Evolutionary conservation across 2,113 vertebrate species (phyloP).

Genomic region (Ciconia maguari): DNA sequence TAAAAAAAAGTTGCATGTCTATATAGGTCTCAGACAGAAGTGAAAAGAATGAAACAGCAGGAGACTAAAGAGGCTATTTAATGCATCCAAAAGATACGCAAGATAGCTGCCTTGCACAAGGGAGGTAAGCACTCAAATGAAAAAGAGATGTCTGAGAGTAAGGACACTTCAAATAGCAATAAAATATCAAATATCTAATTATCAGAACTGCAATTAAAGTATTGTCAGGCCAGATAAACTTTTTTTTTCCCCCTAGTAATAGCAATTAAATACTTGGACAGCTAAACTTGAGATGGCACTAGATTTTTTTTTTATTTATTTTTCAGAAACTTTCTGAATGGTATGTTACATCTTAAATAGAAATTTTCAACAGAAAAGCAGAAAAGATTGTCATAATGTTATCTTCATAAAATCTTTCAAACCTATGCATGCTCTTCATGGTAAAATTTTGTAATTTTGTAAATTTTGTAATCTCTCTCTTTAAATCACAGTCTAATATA

Average conservation of each 20-base stretch:
- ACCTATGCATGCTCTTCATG: background rate
- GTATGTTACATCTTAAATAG: background rate
- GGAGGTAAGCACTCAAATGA: background rate
- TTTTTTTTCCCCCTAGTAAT: background rate
- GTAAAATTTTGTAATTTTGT: background rate
- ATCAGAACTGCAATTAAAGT: background rate
- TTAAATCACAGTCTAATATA: background rate
- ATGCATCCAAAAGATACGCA: background rate
- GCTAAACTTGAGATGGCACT: background rate
- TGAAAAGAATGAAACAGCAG: background rate
- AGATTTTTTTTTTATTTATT: background rate
- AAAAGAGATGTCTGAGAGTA: background rate
- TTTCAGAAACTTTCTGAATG: background rate
- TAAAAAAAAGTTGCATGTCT: background rate
- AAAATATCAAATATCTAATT: background rate
- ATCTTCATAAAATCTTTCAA: background rate
- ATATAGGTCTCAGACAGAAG: background rate
- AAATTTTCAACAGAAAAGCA: background rate
- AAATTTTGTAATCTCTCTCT: background rate
- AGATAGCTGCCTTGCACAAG: background rate
- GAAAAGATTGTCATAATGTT: background rate
- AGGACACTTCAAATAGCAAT: background rate
- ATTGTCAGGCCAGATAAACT: background rate
- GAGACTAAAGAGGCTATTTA: background rate
- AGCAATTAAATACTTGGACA: background rate